Evolutionary conservation across 30 jellyfish, hydroid and myxozoan species (phyloP).

Genomic region (Hydra vulgaris): DNA sequence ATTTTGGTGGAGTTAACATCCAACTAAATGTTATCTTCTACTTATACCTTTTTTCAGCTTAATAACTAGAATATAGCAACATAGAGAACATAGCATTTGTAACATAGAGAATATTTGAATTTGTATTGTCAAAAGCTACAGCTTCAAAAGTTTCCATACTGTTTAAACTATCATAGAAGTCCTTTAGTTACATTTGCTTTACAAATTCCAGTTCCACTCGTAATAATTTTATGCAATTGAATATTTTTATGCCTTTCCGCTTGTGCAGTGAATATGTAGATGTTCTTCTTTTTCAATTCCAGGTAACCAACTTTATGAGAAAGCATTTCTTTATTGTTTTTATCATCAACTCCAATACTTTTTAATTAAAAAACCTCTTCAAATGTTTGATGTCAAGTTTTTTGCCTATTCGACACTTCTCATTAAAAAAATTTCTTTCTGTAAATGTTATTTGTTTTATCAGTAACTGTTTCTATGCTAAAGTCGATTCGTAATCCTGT

Average conservation of each 20-base stretch:
- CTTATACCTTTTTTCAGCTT: too few species aligned
- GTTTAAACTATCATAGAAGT: not conserved
- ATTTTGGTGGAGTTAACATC: too few species aligned
- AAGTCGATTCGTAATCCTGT: not conserved
- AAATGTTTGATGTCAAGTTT: not conserved
- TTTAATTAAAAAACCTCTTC: not conserved
- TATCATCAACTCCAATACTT: not conserved
- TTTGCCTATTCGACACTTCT: not conserved
- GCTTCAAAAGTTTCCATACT: not conserved
- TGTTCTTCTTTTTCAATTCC: not conserved
- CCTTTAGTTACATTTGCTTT: not conserved
- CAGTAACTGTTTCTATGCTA: not conserved
- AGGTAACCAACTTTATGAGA: not conserved
- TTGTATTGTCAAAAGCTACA: not conserved
- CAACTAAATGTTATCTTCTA: too few species aligned
- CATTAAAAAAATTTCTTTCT: not conserved
- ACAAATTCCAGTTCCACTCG: not conserved
- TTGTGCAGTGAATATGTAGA: not conserved
- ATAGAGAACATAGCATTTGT: too few species aligned
- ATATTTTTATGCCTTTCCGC: not conserved
- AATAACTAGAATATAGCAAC: not conserved
- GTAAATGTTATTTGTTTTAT: not conserved
- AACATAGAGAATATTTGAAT: not conserved
- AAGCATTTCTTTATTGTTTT: not conserved
- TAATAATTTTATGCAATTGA: not conserved